phyloP scores from a whole-genome alignment of 2,113 vertebrate species.

The Neomonachus schauinslandi region DNA sequence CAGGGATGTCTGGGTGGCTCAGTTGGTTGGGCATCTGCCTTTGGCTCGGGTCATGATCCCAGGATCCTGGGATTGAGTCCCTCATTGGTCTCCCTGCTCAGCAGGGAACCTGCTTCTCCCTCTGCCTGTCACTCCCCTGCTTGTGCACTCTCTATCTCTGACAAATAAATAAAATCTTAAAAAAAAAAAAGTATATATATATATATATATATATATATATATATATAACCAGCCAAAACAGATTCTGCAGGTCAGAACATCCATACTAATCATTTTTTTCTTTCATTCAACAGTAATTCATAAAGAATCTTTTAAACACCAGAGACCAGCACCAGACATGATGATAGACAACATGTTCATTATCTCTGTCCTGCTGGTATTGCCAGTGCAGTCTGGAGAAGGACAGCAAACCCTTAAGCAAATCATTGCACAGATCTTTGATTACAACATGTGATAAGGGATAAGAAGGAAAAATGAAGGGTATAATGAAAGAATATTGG shows the following conservation, averaged over 20 bases:
- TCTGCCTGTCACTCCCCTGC: no score
- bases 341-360: neutral
- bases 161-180: no score
- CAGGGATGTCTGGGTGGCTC: no score
- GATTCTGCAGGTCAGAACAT: neutral
- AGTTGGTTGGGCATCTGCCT: no score
- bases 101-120: no score
- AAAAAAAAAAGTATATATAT: no score
- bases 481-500: neutral
- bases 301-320: neutral
- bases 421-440: neutral
- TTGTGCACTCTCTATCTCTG: no score
- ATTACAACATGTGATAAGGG: neutral
- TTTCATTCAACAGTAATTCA: neutral
- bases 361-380: neutral
- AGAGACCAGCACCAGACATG: neutral
- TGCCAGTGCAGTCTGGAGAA: neutral
- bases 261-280: constrained; percentile 54
- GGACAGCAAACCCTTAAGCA: neutral
- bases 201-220: no score
- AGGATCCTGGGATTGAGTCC: no score
- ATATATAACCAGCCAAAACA: neutral
- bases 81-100: no score
- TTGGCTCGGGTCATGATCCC: no score
- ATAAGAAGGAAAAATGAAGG: neutral